A percentile compares a stretch with the other conserved stretches of the same genome.
phyloP scores from a whole-genome alignment of 2,888 invertebrate species.

The Brachyptera putata region DNA sequence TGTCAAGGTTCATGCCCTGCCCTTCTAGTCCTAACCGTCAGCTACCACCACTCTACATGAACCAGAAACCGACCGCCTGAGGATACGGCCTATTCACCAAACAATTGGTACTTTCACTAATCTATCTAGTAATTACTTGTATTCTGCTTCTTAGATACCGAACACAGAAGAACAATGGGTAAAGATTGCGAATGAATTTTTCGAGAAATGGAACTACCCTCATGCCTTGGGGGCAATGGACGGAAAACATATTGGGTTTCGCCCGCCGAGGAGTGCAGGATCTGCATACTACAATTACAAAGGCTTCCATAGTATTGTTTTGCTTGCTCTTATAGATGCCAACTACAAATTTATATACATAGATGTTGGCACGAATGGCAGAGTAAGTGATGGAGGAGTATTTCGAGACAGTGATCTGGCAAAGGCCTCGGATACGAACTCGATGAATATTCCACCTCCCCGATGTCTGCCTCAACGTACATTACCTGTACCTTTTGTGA shows the following conservation, averaged over 20 bases:
- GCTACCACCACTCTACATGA: too few relatives aligned
- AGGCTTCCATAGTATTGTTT: constrained; percentile 7
- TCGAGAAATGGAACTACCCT: constrained; percentile 15
- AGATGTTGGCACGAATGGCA: constrained; percentile 20
- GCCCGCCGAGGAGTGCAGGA: background rate
- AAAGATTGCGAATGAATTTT: constrained; percentile 12
- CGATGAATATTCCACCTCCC: constrained; percentile 9
- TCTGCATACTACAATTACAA: constrained; percentile 21
- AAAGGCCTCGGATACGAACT: background rate
- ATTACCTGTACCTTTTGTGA: constrained; percentile 41
- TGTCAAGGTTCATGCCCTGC: too few relatives aligned
- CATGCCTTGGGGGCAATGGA: constrained; percentile 21
- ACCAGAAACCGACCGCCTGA: too few relatives aligned
- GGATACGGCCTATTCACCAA: too few relatives aligned
- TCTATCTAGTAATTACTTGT: background rate
- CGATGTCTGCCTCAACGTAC: background rate
- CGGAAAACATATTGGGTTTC: constrained; percentile 18
- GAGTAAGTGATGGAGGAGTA: constrained; percentile 20
- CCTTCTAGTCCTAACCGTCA: too few relatives aligned
- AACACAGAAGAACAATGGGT: constrained; percentile 11
- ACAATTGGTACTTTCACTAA: too few relatives aligned
- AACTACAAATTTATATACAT: constrained; percentile 17
- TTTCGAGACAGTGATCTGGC: background rate
- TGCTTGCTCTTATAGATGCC: constrained; percentile 16
- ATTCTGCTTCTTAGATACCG: background rate